These are phyloP conservation scores for Enteromius radiatus DNA, from an alignment of 2,797 vertebrate genomes.

Conservation along the genomic window DNA sequence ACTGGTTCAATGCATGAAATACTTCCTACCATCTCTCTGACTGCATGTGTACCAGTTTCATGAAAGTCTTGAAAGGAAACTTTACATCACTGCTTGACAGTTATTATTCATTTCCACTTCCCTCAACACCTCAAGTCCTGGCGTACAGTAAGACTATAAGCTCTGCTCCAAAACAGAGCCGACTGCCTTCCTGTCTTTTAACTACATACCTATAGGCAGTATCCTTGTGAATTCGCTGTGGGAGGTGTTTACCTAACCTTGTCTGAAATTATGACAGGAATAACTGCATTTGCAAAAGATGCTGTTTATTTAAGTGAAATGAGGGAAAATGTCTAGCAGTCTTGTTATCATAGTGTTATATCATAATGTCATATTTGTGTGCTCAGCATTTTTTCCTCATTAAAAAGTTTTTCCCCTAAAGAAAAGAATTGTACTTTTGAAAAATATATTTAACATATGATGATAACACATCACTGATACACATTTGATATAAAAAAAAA, in stretches of 20 bases:
- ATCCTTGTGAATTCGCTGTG: not conserved
- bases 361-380: conserved; percentile 2
- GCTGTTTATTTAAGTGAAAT: conserved; percentile 10
- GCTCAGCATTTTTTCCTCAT: conserved; percentile 12
- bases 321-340: conserved; percentile 9
- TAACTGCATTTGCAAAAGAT: conserved; percentile 9
- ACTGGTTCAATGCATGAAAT: conserved; percentile 5
- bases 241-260: not conserved
- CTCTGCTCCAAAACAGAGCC: not conserved
- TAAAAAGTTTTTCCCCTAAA: not conserved
- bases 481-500: no score
- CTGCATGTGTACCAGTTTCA: conserved; percentile 16
- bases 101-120: conserved; percentile 11
- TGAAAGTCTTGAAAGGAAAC: not conserved
- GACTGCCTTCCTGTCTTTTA: not conserved
- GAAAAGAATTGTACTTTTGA: not conserved
- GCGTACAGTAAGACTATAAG: conserved; percentile 11
- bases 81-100: conserved; percentile 11
- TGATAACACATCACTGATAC: no score
- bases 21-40: conserved; percentile 1
- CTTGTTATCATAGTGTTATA: conserved; percentile 2
- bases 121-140: not conserved
- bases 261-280: conserved; percentile 16
- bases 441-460: conserved; percentile 9
- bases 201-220: conserved; percentile 4